These are phyloP conservation scores for Camelus bactrianus DNA, from an alignment of 2,113 vertebrate species.

Conservation along the genomic window DNA sequence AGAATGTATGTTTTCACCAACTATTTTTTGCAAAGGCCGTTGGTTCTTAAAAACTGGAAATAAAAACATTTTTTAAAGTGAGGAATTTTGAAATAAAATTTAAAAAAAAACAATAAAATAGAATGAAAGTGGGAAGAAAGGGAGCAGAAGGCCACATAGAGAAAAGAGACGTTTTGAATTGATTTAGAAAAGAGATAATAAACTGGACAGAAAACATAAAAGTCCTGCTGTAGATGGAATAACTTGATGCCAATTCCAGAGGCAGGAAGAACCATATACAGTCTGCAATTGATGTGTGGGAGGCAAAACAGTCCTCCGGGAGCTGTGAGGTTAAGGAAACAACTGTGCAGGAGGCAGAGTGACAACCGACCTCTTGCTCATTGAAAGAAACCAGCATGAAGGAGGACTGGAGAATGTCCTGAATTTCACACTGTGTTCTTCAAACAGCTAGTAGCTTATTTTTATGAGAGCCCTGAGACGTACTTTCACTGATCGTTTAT, in stretches of 20 bases:
- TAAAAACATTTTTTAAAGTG: not conserved
- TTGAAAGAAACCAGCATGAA: conserved; percentile 68
- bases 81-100: not conserved
- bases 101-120: not conserved
- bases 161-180: conserved; percentile 38
- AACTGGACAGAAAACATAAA: conserved; percentile 7
- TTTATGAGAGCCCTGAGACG: conserved; percentile 72
- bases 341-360: not conserved
- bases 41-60: not conserved
- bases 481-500: conserved; percentile 72
- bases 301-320: not conserved
- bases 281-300: not conserved
- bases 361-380: conserved; percentile 53
- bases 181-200: conserved; percentile 54
- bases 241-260: not conserved
- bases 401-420: conserved; percentile 1
- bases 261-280: not conserved
- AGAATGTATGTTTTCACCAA: not conserved
- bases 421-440: conserved; percentile 64
- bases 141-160: not conserved
- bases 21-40: not conserved
- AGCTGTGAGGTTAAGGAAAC: conserved; percentile 60
- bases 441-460: conserved; percentile 68
- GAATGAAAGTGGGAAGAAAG: conserved; percentile 12
- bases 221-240: not conserved